Evolutionary conservation across 2,113 vertebrate genomes (phyloP).

Genomic region (Empidonax alnorum): DNA sequence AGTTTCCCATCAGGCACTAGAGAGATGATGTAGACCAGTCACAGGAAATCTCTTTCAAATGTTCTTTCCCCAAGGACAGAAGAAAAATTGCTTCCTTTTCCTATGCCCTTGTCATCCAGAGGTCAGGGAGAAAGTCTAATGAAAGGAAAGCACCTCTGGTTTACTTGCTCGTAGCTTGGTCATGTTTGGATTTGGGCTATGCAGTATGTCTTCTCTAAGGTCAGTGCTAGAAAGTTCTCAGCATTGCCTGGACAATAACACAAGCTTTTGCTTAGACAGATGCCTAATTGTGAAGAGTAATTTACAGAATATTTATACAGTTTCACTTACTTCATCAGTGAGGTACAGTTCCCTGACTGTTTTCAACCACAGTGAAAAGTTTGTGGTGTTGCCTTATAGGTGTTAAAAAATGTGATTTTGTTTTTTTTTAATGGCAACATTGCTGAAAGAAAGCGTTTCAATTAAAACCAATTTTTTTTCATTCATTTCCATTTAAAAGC

Average conservation of each 20-base stretch:
- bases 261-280: constrained; percentile 28
- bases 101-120: constrained; percentile 55
- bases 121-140: constrained; percentile 55
- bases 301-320: constrained; percentile 9
- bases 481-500: not conserved
- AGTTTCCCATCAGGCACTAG: constrained; percentile 25
- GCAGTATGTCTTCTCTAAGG: constrained; percentile 1
- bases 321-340: not conserved
- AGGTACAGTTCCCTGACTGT: not conserved
- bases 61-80: constrained; percentile 48
- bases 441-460: not conserved
- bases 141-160: constrained; percentile 47
- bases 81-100: constrained; percentile 72
- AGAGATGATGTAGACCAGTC: constrained; percentile 52
- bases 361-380: not conserved
- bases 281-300: not conserved
- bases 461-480: not conserved
- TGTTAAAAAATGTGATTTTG: not conserved
- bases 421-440: not conserved
- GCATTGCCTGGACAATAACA: constrained; percentile 26
- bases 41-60: constrained; percentile 66
- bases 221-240: not conserved
- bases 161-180: constrained; percentile 14
- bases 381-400: not conserved
- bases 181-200: constrained; percentile 31